Evolutionary conservation across 2,113 vertebrate species (phyloP), one percentile per base, ranked within the genome.

Genomic region (Saguinus imperator): DNA sequence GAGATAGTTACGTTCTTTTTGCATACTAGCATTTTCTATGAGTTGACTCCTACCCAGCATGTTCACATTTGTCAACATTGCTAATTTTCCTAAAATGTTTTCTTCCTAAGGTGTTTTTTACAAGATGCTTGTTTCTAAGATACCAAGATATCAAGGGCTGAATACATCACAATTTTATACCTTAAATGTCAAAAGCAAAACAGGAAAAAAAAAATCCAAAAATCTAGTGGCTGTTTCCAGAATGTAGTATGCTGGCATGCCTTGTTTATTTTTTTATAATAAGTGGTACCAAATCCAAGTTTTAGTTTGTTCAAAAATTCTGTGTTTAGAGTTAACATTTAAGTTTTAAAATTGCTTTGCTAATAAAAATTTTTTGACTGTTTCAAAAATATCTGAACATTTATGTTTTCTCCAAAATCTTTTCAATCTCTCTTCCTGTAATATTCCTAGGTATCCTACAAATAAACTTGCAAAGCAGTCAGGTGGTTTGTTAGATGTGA

Each of bases 21-120:
- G 18, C 29, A 20, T 35, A 50, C 16, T 20, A 61, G 5, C 18
- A 8, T 75, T 89, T 82, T 64, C 75, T 87, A 3, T 55, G 21
- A 52, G 9, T 58, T 35, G 37, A 84, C n/a, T 57, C 18, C 70
- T 50, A 93, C 45, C 68, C 29, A 94, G n/a, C 37, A 32, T 45
- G 40, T 35, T 77, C 37, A 52, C 52, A 37, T 29, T 72, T 55
- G 61, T 37, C 75, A 94, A 21, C 32, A 43, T 5, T 43, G 79
- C n/a, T 75, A 23, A 52, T 77, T 66, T 97, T 45, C 83, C 83
- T 86, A 70, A 89, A 82, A 50, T 64, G 52, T 89, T 95, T 85
- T 89, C 35, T 66, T 89, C 83, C 61, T 79, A 89, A 84, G 25
- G 27, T 77, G 37, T 2, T 89, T 95, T 91, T 48, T 32, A 68